phyloP scores from a whole-genome alignment of 2,888 invertebrate species.

The Nebria brevicollis region DNA sequence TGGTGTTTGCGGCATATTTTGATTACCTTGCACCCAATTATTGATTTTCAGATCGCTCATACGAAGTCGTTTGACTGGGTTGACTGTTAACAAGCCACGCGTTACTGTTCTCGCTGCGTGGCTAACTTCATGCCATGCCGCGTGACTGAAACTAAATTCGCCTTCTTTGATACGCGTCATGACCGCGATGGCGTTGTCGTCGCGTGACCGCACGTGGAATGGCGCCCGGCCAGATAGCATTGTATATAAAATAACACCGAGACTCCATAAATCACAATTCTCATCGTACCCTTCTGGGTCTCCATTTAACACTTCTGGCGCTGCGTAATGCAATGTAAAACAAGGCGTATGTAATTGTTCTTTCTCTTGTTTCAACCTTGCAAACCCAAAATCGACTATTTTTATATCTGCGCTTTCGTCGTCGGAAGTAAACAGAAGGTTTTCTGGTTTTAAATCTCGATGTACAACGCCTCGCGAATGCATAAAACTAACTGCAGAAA shows the following conservation, averaged over 20 bases:
- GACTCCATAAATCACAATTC: slow-evolving; percentile 95
- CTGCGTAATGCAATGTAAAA: slow-evolving; percentile 94
- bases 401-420: slow-evolving; percentile 75
- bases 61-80: slow-evolving; percentile 76
- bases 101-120: slow-evolving; percentile 79
- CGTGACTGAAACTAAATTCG: slow-evolving; percentile 77
- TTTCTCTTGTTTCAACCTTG: slow-evolving; percentile 75
- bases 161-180: slow-evolving; percentile 85
- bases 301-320: slow-evolving; percentile 87
- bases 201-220: slow-evolving; percentile 76
- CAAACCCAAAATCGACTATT: slow-evolving; percentile 97
- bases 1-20: slow-evolving; percentile 65
- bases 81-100: slow-evolving; percentile 79
- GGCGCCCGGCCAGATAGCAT: slow-evolving; percentile 87
- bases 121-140: slow-evolving; percentile 79
- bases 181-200: slow-evolving; percentile 79
- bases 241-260: slow-evolving; percentile 86
- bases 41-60: slow-evolving; percentile 75
- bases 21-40: slow-evolving; percentile 70
- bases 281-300: slow-evolving; percentile 82
- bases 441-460: slow-evolving; percentile 94
- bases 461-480: slow-evolving; percentile 88
- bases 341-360: slow-evolving; percentile 83
- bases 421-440: slow-evolving; percentile 73
- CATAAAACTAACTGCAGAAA: slow-evolving; percentile 85